phyloP scores from a whole-genome alignment of 30 jellyfish, hydroid and myxozoan species.

The Aurelia aurita complex sp. Pacific region DNA sequence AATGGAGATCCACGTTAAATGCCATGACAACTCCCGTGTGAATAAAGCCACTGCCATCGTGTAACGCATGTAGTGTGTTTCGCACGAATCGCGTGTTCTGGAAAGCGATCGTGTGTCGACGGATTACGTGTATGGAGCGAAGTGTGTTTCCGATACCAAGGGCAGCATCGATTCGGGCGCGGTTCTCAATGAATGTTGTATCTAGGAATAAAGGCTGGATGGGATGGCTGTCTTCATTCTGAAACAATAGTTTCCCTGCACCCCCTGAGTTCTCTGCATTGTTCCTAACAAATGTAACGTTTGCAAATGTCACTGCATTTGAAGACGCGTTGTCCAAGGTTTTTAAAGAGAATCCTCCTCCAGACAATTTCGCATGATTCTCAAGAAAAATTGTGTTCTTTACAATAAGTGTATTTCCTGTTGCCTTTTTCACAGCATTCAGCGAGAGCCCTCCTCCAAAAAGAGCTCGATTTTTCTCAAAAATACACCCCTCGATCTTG shows the following conservation, averaged over 20 bases:
- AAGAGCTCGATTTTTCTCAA: conserved; percentile 34
- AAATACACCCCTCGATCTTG: conserved; percentile 8
- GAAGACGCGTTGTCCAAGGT: conserved; percentile 19
- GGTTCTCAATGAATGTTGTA: conserved; percentile 26
- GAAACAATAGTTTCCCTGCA: conserved; percentile 45
- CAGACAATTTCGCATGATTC: conserved; percentile 39
- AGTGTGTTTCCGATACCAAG: conserved; percentile 29
- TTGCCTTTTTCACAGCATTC: neutral
- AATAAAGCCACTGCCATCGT: too few species aligned
- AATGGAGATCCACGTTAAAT: conserved; percentile 21
- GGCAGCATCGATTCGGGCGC: conserved; percentile 49
- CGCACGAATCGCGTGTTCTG: conserved; percentile 13
- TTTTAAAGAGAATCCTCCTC: conserved; percentile 44
- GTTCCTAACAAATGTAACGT: conserved; percentile 12
- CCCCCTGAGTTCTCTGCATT: conserved; percentile 46
- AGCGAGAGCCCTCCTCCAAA: conserved; percentile 55
- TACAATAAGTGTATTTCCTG: conserved; percentile 7
- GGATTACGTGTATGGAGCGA: conserved; percentile 1
- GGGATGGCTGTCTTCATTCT: conserved; percentile 16
- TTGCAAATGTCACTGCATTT: neutral
- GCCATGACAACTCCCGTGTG: conserved; percentile 49
- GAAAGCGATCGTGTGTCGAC: conserved; percentile 20
- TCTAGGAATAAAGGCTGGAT: neutral
- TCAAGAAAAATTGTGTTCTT: conserved; percentile 1
- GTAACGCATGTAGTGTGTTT: neutral